These are phyloP conservation scores for Neoniphon sammara DNA, from an alignment of 2,797 vertebrate species.

Conservation along the genomic window DNA sequence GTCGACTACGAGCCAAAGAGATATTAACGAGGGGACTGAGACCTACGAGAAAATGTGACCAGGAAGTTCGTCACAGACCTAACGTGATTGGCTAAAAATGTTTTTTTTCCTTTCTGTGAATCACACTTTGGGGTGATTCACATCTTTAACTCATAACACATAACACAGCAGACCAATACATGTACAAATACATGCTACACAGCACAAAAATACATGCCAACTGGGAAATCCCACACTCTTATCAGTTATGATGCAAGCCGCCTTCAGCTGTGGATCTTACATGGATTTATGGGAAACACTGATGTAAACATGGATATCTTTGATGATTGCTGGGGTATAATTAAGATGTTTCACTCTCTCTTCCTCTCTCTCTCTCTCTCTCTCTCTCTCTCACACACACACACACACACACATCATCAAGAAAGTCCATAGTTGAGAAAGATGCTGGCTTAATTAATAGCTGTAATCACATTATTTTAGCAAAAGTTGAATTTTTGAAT, in stretches of 20 bases:
- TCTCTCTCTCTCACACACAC: too few species aligned
- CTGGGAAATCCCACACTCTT: conserved; percentile 52
- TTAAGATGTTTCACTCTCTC: background rate
- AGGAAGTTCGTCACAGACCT: conserved; percentile 81
- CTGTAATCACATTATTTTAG: background rate
- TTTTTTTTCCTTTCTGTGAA: conserved; percentile 37
- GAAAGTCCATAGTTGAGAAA: too few species aligned
- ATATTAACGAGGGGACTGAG: conserved; percentile 34
- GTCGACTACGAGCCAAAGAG: conserved; percentile 26
- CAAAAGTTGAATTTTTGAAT: background rate
- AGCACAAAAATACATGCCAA: conserved; percentile 18
- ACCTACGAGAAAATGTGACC: conserved; percentile 62
- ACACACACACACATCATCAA: too few species aligned
- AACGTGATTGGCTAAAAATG: conserved; percentile 59
- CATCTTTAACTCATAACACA: conserved; percentile 9
- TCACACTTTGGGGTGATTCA: conserved; percentile 59
- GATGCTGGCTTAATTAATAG: background rate
- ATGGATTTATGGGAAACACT: background rate
- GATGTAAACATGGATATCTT: background rate
- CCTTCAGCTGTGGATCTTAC: background rate
- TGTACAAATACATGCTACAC: background rate
- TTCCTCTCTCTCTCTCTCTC: too few species aligned
- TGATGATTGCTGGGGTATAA: conserved; percentile 1
- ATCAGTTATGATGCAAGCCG: conserved; percentile 38
- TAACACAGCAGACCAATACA: background rate